phyloP scores from a whole-genome alignment of 2,113 vertebrate genomes.

The Ptilorrhoa leucosticta region DNA sequence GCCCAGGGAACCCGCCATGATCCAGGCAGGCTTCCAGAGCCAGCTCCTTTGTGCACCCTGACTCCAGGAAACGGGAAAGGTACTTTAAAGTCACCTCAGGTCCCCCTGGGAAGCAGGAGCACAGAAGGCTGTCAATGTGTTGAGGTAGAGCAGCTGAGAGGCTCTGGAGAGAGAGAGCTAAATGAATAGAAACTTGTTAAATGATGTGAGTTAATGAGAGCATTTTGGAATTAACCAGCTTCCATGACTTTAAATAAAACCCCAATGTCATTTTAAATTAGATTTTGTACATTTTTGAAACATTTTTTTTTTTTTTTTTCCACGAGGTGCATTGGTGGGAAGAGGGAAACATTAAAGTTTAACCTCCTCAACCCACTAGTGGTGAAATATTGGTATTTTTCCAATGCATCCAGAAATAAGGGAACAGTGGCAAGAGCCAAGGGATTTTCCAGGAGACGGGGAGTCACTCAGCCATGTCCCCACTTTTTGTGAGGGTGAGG shows the following conservation, averaged over 20 bases:
- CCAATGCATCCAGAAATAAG: not conserved
- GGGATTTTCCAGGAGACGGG: not conserved
- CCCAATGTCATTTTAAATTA: conserved; percentile 68
- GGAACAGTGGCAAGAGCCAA: not conserved
- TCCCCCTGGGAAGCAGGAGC: conserved; percentile 48
- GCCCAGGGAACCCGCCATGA: fast-evolving
- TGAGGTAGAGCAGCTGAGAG: conserved; percentile 62
- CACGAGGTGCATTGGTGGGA: not conserved
- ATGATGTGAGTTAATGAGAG: conserved; percentile 69
- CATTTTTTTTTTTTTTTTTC: conserved; percentile 18
- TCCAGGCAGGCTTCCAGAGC: not conserved
- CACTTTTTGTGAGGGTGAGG: not conserved
- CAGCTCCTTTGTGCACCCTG: not conserved
- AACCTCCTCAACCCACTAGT: conserved; percentile 1
- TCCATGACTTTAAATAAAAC: conserved; percentile 67
- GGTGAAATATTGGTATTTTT: not conserved
- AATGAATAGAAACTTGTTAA: conserved; percentile 69
- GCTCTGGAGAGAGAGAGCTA: conserved; percentile 64
- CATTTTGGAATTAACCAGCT: conserved; percentile 68
- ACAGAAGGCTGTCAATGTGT: conserved; percentile 65
- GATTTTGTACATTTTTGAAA: conserved; percentile 58
- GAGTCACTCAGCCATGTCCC: not conserved
- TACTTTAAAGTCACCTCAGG: conserved; percentile 56
- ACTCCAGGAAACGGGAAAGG: not conserved
- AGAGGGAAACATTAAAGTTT: not conserved